Evolutionary conservation across 23 tunicate genomes (phyloP).

Genomic region (Trididemnum clinides): DNA sequence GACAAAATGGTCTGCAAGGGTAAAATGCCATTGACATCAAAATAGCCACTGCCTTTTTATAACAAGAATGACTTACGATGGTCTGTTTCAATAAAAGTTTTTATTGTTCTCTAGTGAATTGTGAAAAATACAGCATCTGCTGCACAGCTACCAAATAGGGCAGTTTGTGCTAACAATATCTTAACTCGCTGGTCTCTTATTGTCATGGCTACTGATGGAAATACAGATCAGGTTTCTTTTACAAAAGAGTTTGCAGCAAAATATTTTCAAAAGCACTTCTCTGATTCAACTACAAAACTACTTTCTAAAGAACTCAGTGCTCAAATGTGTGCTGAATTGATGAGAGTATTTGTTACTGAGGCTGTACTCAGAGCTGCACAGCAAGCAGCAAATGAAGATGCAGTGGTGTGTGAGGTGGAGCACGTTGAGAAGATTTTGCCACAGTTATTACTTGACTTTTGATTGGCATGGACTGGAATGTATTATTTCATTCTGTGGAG

Average conservation of each 20-base stretch:
- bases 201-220: background rate
- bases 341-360: constrained; percentile 67
- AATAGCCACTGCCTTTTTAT: too few species aligned
- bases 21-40: too few species aligned
- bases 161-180: too few species aligned
- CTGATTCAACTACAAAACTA: constrained; percentile 36
- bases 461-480: too few species aligned
- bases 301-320: constrained; percentile 50
- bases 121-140: too few species aligned
- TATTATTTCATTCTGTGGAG: too few species aligned
- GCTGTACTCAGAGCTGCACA: constrained; percentile 66
- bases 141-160: too few species aligned
- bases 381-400: constrained; percentile 65
- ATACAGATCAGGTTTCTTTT: background rate
- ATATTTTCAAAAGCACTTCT: constrained; percentile 50
- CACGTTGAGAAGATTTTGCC: constrained; percentile 86
- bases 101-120: too few species aligned
- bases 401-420: constrained; percentile 66
- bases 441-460: constrained; percentile 74
- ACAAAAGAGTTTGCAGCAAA: constrained; percentile 30
- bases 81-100: too few species aligned
- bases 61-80: too few species aligned
- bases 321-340: constrained; percentile 61
- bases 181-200: too few species aligned
- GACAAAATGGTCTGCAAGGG: too few species aligned